Evolutionary conservation across 1,140 invertebrate species (phyloP), one percentile per base, ranked within the genome.

Genomic region (Rhyzopertha dominica): DNA sequence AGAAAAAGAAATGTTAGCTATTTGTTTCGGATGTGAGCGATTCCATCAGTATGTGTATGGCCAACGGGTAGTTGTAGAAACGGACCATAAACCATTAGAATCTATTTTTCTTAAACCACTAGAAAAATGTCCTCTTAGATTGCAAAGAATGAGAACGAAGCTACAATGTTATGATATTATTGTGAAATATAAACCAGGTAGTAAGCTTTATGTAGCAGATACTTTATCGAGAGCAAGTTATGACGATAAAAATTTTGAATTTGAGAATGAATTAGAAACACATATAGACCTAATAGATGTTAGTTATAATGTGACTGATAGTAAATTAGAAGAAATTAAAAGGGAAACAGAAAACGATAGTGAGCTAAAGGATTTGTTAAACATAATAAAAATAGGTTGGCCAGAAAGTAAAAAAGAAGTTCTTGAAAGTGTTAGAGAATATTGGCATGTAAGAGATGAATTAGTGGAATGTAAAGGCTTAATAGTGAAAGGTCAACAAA

Each of bases 21-120:
- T 66, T 18, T 43, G 32, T 12, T 65, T 57, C 41, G 55, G 53
- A 12, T 20, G 31, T 12, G n/a, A 16, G 9, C 36, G 40, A 24
- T 54, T 58, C 46, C 40, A 51, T 46, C 48, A 63, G 26, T 67
- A 53, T 52, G 38, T 63, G n/a, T 62, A 51, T 47, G 58, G 40
- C 13, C 44, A 49, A 46, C 28, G 39, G 8, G 40, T 58, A 32
- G 38, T 18, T 10, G 49, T 59, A 8, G 44, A 60, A 47, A 58
- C 50, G 3, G 58, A 62, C 46, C 58, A 65, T 32, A 48, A 44
- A 42, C 60, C 53, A 12, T 31, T 62, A 37, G 59, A 65, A 19
- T 22, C 20, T 14, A 58, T 63, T 8, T 51, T 56, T 16, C 53
- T 56, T 19, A 62, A 62, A 47, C 12, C 47, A 5, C 13, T 63